Evolutionary conservation across 2,113 vertebrate genomes (phyloP).

Genomic region (Neolamprologus ventralis): DNA sequence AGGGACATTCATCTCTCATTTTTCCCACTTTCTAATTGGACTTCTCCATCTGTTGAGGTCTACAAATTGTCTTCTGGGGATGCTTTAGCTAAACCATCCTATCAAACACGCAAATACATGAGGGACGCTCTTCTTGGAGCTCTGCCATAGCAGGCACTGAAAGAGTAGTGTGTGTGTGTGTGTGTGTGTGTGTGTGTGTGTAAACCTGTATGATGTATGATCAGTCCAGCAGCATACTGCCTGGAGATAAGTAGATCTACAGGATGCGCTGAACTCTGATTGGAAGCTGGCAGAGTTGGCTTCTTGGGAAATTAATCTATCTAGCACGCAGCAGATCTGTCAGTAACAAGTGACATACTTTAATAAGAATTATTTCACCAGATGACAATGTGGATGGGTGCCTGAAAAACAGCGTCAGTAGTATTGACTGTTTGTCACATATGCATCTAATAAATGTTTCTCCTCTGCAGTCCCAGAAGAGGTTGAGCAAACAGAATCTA

Average conservation of each 20-base stretch:
- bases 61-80: constrained; percentile 48
- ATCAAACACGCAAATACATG: constrained; percentile 50
- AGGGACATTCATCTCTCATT: constrained; percentile 24
- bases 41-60: constrained; percentile 64
- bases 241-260: constrained; percentile 41
- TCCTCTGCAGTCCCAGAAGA: neutral
- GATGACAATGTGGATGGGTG: constrained; percentile 22
- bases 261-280: constrained; percentile 7
- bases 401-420: neutral
- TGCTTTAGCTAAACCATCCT: constrained; percentile 47
- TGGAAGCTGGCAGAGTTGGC: constrained; percentile 14
- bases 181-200: neutral
- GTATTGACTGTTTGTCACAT: constrained; percentile 11
- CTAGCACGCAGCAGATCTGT: constrained; percentile 17
- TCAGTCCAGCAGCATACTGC: constrained; percentile 36
- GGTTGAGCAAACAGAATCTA: neutral
- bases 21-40: constrained; percentile 62
- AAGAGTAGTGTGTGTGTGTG: neutral
- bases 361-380: constrained; percentile 41
- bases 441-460: neutral
- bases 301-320: constrained; percentile 33
- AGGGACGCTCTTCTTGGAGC: constrained; percentile 38
- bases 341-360: constrained; percentile 7
- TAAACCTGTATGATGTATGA: constrained; percentile 26
- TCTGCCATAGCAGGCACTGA: constrained; percentile 8